Evolutionary conservation across 2,113 vertebrate species (phyloP), one percentile per base, ranked within the genome.

Genomic region (Centrocercus urophasianus): DNA sequence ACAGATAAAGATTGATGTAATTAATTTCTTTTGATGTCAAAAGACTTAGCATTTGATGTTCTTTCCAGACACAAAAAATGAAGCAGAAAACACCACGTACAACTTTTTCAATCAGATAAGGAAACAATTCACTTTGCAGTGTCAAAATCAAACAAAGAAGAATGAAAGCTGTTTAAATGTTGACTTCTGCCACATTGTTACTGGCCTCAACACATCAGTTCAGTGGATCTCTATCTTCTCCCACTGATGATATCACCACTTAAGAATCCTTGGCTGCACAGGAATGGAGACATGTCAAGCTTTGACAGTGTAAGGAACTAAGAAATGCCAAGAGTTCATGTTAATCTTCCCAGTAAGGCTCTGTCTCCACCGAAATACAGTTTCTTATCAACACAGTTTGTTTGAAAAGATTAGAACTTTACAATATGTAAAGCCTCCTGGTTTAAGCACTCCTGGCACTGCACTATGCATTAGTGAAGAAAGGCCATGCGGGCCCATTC

Each of bases 61-160:
- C 74, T 81, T 89, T 94, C 81, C 89, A 77, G 86, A 47, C 69
- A 63, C 75, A 96, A 79, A 93, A 94, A 87, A 70, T 36, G 42
- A 70, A 83, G 66, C 42, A 78, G 74, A 66, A 32, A 56, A 45
- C 24, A 93, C 42, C 40, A 65, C 0, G 2, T 43, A 64, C 5
- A 94, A 90, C 54, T 60, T 74, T 42, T 93, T 93, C 43, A 24
- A 93, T 94, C 86, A 88, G 92, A 90, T 95, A 95, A 77, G 56
- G 42, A 81, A 87, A 87, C 85, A 79, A 92, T 91, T 95, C 52
- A 81, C 81, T 81, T 89, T 86, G 42, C 72, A 88, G 80, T 40
- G 69, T 88, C 82, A 96, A 96, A 97, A 96, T 88, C 87, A 92
- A 96, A 92, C 87, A 91, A 93, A 93, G 95, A 74, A 87, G 87